Base-by-base conservation (phyloP, 2,888 invertebrate species). In the Boloria euphrosyne region DNA sequence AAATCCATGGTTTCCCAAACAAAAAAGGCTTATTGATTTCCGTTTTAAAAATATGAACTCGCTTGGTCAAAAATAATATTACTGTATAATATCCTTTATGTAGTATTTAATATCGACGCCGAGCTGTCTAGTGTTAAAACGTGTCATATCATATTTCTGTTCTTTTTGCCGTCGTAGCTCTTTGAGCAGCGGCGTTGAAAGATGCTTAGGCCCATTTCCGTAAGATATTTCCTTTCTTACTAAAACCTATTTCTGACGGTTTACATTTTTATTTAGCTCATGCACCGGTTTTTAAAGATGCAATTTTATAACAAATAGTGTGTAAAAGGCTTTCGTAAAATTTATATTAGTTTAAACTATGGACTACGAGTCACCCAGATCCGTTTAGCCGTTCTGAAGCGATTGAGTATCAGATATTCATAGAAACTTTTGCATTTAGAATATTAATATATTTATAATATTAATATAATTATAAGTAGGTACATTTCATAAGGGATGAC, bases 151-250 rank as follows among this genome's bases (percentile, higher is more conserved):
- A 49, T 50, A 49, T 59, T 49, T 59, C 38, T 47, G 27, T 49
- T 59, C 31, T 49, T 38, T 59, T 49, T 59, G 47, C 49, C 47
- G 44, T 49, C 31, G 59, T 17, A 6, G 59, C 59, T 38, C 17
- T 58, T 13, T 13, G 31, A 59, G 59, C 47, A 47, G 13, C 7
- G 49, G 14, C 16, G 59, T 16, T 18, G 59, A 50, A 50, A 59
- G 59, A 59, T 14, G 49, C 59, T 49, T 38, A 47, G 31, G 31
- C 47, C 31, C 59, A 59, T 59, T 59, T 59, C 49, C 59, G 27
- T 59, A 59, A 49, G 31, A 49, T 59, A 44, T 17, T 17, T 13
- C 13, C 27, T 14, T 49, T 59, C 46, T 31, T 49, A 59, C 17
- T 46, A 47, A 0, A 58, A 16, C 27, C 3, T n/a, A 16, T 18